phyloP scores from a whole-genome alignment of 1,140 invertebrate genomes.

The Atta colombica region DNA sequence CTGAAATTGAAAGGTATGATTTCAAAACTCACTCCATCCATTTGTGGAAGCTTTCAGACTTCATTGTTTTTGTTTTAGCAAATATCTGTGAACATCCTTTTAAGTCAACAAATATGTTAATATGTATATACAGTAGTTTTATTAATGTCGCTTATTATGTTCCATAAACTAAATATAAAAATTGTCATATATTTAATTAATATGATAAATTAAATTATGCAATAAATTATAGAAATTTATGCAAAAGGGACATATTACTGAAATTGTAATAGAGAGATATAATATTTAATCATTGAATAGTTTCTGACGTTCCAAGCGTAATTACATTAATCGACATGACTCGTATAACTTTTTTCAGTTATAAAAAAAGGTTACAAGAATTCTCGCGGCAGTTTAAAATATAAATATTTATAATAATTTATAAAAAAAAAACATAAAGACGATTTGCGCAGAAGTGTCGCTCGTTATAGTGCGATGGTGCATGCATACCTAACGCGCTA shows the following conservation, averaged over 20 bases:
- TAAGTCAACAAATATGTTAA: not conserved
- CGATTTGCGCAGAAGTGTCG: not conserved
- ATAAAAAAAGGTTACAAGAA: not conserved
- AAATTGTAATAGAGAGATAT: not conserved
- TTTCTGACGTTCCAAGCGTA: not conserved
- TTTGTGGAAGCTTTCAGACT: slow-evolving; percentile 50
- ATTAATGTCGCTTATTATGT: not conserved
- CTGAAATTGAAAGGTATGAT: slow-evolving; percentile 60
- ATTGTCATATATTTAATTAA: slow-evolving; percentile 26
- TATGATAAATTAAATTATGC: not conserved
- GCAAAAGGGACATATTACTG: not conserved
- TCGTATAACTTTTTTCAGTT: not conserved
- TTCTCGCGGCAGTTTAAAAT: not conserved
- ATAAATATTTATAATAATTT: slow-evolving; percentile 14
- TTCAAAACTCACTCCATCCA: slow-evolving; percentile 50
- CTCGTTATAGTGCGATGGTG: slow-evolving; percentile 12
- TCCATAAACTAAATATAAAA: not conserved
- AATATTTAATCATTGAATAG: not conserved
- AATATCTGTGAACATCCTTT: slow-evolving; percentile 6
- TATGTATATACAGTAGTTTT: not conserved
- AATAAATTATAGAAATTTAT: not conserved
- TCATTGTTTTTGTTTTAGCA: slow-evolving; percentile 38
- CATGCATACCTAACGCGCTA: slow-evolving; percentile 11
- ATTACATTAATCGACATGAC: not conserved
- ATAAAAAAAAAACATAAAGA: slow-evolving; percentile 6